Evolutionary conservation across 1,140 invertebrate genomes (phyloP).

Genomic region (Drosophila gunungcola): DNA sequence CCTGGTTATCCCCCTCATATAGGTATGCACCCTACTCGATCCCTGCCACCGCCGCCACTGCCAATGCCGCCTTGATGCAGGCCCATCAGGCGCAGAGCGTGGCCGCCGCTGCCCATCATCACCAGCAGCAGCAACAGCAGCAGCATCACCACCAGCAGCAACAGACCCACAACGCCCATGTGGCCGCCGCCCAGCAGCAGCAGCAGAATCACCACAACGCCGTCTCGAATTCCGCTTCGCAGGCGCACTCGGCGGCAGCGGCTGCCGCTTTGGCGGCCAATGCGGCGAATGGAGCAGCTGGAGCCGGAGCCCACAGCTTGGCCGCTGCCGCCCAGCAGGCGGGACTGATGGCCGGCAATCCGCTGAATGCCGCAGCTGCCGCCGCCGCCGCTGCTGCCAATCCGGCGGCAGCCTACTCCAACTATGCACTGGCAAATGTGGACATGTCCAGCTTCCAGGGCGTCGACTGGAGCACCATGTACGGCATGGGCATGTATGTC

Average conservation of each 20-base stretch:
- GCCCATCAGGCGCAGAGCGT: conserved; percentile 84
- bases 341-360: conserved; percentile 80
- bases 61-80: conserved; percentile 80
- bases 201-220: conserved; percentile 66
- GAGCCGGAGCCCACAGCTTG: conserved; percentile 79
- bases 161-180: conserved; percentile 61
- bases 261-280: conserved; percentile 85
- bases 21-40: conserved; percentile 84
- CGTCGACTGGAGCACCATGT: conserved; percentile 95
- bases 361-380: conserved; percentile 83
- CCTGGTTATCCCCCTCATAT: background rate
- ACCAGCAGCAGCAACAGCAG: conserved; percentile 76
- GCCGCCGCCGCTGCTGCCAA: conserved; percentile 86
- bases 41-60: conserved; percentile 82
- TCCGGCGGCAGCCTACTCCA: conserved; percentile 89
- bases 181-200: conserved; percentile 72
- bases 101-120: conserved; percentile 82
- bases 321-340: conserved; percentile 85
- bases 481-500: conserved; percentile 95
- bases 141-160: conserved; percentile 73
- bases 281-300: conserved; percentile 84
- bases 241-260: conserved; percentile 79
- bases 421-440: conserved; percentile 93
- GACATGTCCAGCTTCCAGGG: conserved; percentile 96
- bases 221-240: conserved; percentile 83